phyloP scores from a whole-genome alignment of 2,888 invertebrate species.

The Phania funesta region DNA sequence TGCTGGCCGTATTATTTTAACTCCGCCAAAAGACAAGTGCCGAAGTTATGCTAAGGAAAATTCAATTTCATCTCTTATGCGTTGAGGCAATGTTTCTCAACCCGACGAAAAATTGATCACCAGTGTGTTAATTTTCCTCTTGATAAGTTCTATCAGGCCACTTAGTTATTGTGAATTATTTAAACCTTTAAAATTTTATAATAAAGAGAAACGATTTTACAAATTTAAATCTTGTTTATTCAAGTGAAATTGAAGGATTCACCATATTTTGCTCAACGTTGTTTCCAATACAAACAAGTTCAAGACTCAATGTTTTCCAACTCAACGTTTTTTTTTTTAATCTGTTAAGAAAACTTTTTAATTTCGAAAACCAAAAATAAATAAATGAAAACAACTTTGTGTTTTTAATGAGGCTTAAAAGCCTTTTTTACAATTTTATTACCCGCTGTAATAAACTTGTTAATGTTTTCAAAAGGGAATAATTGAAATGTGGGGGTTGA shows the following conservation, averaged over 20 bases:
- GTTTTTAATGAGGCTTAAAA: constrained; percentile 28
- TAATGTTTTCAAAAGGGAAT: background rate
- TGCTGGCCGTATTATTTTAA: too few relatives aligned
- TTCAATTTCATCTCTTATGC: too few relatives aligned
- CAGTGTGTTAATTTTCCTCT: too few relatives aligned
- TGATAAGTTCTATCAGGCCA: too few relatives aligned
- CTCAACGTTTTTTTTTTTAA: background rate
- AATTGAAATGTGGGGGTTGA: constrained; percentile 9
- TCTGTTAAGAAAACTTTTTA: constrained; percentile 18
- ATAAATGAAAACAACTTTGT: background rate
- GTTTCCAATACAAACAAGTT: background rate
- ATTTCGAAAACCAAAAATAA: background rate
- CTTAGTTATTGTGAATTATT: too few relatives aligned
- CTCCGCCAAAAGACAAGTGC: too few relatives aligned
- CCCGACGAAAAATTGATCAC: too few relatives aligned
- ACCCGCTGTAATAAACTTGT: background rate
- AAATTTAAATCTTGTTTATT: constrained; percentile 3
- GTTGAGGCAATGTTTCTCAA: too few relatives aligned
- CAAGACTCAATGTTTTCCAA: constrained; percentile 14
- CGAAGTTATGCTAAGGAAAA: too few relatives aligned
- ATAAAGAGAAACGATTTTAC: too few relatives aligned
- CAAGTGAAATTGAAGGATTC: background rate
- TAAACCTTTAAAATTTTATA: too few relatives aligned
- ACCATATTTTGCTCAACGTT: background rate
- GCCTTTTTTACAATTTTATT: background rate